phyloP scores from a whole-genome alignment of 2,888 invertebrate genomes.

The Yponomeuta evonymella region DNA sequence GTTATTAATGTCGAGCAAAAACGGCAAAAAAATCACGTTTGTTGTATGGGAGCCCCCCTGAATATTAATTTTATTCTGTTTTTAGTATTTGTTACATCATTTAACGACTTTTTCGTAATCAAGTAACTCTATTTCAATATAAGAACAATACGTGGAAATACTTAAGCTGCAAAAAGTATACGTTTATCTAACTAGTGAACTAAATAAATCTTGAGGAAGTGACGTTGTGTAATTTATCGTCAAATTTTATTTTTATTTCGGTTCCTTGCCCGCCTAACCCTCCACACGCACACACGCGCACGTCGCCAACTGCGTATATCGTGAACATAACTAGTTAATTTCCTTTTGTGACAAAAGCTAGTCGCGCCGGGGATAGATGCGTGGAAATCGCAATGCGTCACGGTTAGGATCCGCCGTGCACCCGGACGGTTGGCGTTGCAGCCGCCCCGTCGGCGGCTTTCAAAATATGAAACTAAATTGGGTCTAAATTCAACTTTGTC shows the following conservation, averaged over 20 bases:
- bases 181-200: no score
- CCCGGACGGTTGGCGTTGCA: slow-evolving; percentile 16
- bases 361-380: slow-evolving; percentile 71
- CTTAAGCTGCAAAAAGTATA: no score
- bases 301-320: slow-evolving; percentile 34
- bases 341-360: slow-evolving; percentile 69
- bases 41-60: no score
- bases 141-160: no score
- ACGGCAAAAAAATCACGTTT: no score
- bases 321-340: slow-evolving; percentile 70
- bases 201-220: no score
- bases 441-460: slow-evolving; percentile 24
- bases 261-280: not conserved
- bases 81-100: no score
- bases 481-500: not conserved
- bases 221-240: not conserved
- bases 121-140: no score
- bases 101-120: no score
- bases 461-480: not conserved
- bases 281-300: slow-evolving; percentile 44
- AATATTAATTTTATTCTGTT: no score
- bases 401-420: slow-evolving; percentile 39
- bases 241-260: not conserved
- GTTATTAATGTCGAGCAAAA: no score
- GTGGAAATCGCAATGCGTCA: slow-evolving; percentile 74